A percentile compares a stretch with the other conserved stretches of the same genome.
Evolutionary conservation across 2,797 vertebrate species (phyloP).

Genomic region (Danionella dracula): DNA sequence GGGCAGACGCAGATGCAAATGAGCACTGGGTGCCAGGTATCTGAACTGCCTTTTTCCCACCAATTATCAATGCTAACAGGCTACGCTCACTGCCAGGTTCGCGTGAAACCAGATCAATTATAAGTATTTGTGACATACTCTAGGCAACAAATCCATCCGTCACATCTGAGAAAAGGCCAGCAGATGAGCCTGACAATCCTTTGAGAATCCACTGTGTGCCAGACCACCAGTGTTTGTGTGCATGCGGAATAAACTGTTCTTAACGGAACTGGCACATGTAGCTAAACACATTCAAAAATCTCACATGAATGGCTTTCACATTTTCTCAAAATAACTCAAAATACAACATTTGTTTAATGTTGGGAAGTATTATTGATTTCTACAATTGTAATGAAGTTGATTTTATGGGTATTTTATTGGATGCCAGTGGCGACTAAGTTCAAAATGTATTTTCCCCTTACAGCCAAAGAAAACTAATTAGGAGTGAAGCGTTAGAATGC

Average conservation of each 20-base stretch:
- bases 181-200: slow-evolving; percentile 3
- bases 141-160: slow-evolving; percentile 51
- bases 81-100: slow-evolving; percentile 62
- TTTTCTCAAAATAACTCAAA: not conserved
- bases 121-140: slow-evolving; percentile 58
- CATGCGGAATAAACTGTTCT: slow-evolving; percentile 53
- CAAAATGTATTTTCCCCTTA: too few relatives aligned
- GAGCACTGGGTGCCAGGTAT: slow-evolving; percentile 30
- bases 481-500: slow-evolving; percentile 4
- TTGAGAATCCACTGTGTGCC: slow-evolving; percentile 5
- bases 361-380: too few relatives aligned
- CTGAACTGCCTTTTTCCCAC: slow-evolving; percentile 16
- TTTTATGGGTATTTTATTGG: too few relatives aligned
- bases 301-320: too few relatives aligned
- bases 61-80: slow-evolving; percentile 51
- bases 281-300: not conserved
- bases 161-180: slow-evolving; percentile 38
- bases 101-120: slow-evolving; percentile 70
- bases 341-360: not conserved
- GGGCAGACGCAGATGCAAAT: slow-evolving; percentile 7
- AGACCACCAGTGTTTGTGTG: slow-evolving; percentile 35
- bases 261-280: slow-evolving; percentile 1
- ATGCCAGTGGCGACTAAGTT: too few relatives aligned
- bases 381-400: too few relatives aligned
- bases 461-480: too few relatives aligned